Conservation (phyloP, 2,888 invertebrate genomes). For the Folsomia candida region DNA sequence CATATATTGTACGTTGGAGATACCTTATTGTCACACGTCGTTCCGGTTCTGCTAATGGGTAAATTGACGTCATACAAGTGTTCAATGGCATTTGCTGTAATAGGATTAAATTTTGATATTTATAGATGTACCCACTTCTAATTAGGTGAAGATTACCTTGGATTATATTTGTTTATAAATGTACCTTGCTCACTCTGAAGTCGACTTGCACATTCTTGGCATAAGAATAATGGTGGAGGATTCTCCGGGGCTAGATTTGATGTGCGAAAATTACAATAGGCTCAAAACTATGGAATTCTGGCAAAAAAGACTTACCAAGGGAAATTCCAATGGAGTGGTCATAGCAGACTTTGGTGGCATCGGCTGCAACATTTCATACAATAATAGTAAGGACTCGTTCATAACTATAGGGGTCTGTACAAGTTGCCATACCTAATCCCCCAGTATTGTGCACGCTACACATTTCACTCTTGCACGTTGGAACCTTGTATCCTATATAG, state of each 20-base stretch:
- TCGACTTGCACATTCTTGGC: slow-evolving; percentile 92
- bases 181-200: slow-evolving; percentile 76
- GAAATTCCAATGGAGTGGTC: slow-evolving; percentile 88
- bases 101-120: no score
- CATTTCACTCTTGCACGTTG: slow-evolving; percentile 81
- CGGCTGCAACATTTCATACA: no score
- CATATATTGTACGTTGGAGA: not conserved
- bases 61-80: slow-evolving; percentile 82
- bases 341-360: slow-evolving; percentile 89
- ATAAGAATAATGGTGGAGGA: slow-evolving; percentile 91
- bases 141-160: no score
- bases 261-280: no score
- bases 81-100: no score
- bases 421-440: no score
- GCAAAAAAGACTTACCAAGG: slow-evolving; percentile 56
- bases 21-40: slow-evolving; percentile 95
- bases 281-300: not conserved
- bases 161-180: no score
- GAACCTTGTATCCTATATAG: slow-evolving; percentile 57
- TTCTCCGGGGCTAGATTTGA: slow-evolving; percentile 62
- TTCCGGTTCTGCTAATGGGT: slow-evolving; percentile 83
- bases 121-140: no score
- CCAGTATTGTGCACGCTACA: slow-evolving; percentile 71
- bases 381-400: no score
- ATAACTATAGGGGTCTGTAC: no score